Percentiles rank a stretch among this genome's conserved stretches.
Evolutionary conservation across 2,113 vertebrate genomes (phyloP).

Genomic region (Rhipidura dahli): DNA sequence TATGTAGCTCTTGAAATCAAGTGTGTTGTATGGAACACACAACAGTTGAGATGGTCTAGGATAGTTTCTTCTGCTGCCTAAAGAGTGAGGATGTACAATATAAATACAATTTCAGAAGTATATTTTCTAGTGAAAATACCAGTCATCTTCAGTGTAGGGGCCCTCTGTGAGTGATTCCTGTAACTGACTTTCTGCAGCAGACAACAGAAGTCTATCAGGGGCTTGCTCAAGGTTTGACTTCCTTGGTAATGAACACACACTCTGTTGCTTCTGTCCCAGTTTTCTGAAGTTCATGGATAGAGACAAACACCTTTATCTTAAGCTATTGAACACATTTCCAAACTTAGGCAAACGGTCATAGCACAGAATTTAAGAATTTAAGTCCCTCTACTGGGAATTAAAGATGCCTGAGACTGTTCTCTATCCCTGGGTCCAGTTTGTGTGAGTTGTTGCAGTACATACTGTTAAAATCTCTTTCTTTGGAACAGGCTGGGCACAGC

Average conservation of each 20-base stretch:
- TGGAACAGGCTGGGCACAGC: not conserved
- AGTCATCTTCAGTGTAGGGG: not conserved
- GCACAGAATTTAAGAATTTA: not conserved
- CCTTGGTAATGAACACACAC: not conserved
- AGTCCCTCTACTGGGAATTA: not conserved
- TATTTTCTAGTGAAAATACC: not conserved
- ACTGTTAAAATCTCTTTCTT: not conserved
- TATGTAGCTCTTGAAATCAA: not conserved
- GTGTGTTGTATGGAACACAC: not conserved
- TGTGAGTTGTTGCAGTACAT: not conserved
- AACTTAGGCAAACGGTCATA: not conserved
- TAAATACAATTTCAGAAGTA: not conserved
- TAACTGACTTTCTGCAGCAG: not conserved
- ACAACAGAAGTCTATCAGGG: not conserved
- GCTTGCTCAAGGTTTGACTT: not conserved
- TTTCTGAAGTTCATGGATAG: not conserved
- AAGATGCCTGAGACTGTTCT: not conserved
- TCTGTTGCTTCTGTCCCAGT: not conserved
- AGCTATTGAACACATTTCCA: not conserved
- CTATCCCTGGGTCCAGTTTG: not conserved
- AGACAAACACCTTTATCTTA: not conserved
- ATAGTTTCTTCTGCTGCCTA: not conserved
- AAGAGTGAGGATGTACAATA: not conserved
- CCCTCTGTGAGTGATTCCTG: not conserved
- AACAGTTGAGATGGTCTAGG: not conserved